Conservation (phyloP, 2,113 vertebrate species). For the Dryoscopus gambensis region DNA sequence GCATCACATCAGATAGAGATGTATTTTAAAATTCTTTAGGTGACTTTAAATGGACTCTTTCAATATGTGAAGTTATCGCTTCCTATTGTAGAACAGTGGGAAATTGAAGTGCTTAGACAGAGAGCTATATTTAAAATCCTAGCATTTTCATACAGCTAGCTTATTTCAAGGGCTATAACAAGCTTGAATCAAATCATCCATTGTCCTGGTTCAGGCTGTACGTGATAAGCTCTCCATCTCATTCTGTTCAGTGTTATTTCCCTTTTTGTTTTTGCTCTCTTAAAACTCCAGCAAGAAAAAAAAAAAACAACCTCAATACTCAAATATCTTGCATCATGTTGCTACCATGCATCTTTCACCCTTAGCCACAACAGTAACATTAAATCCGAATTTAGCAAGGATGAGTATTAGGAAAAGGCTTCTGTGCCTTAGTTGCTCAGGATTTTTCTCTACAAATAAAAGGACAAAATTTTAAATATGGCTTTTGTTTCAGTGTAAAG, state of each 20-base stretch:
- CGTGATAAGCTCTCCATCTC: background rate
- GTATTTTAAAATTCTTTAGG: background rate
- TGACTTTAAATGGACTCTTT: background rate
- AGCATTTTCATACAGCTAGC: background rate
- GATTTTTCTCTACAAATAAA: background rate
- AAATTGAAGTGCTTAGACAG: background rate
- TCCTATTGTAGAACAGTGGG: background rate
- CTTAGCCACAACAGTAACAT: background rate
- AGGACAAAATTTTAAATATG: background rate
- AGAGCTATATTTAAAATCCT: background rate
- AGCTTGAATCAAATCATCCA: background rate
- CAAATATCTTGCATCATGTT: background rate
- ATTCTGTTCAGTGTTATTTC: background rate
- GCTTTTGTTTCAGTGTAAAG: background rate
- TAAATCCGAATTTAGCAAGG: background rate
- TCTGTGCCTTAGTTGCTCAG: background rate
- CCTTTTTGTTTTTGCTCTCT: background rate
- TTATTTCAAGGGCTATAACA: background rate
- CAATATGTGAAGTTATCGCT: background rate
- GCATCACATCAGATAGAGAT: background rate
- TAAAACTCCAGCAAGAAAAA: background rate
- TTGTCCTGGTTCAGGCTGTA: background rate
- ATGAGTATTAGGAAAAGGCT: background rate
- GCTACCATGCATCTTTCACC: background rate
- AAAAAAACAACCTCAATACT: background rate